Conservation (phyloP, 2,888 invertebrate species). For the Xanthorhoe designata region DNA sequence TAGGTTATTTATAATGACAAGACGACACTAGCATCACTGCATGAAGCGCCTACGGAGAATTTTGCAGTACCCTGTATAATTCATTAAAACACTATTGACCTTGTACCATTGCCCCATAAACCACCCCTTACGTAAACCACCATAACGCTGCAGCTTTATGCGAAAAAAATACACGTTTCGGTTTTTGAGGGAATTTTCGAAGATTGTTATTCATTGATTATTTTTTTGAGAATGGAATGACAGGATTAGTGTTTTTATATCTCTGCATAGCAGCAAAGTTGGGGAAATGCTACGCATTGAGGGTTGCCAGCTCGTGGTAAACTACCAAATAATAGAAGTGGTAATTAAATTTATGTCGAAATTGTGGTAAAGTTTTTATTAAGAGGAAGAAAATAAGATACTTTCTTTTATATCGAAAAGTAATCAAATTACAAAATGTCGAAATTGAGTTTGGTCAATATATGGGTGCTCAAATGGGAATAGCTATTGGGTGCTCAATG, state of each 20-base stretch:
- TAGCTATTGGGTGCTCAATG: too few species aligned
- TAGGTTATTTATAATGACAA: slow-evolving; percentile 13
- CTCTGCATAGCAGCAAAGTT: slow-evolving; percentile 77
- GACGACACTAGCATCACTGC: slow-evolving; percentile 9
- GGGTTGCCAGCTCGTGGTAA: slow-evolving; percentile 54
- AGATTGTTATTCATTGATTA: slow-evolving; percentile 18
- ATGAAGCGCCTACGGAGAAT: slow-evolving; percentile 18
- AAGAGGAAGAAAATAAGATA: background rate
- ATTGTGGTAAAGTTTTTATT: slow-evolving; percentile 12
- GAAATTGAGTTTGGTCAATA: too few species aligned
- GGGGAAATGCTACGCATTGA: slow-evolving; percentile 57
- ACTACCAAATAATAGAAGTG: slow-evolving; percentile 10
- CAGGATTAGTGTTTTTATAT: slow-evolving; percentile 48
- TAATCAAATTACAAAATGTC: too few species aligned
- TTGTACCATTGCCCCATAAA: slow-evolving; percentile 36
- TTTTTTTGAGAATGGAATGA: slow-evolving; percentile 33
- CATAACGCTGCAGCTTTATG: slow-evolving; percentile 6
- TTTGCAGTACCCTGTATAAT: slow-evolving; percentile 33
- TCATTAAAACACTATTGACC: slow-evolving; percentile 32
- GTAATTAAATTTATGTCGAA: slow-evolving; percentile 4
- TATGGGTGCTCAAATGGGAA: too few species aligned
- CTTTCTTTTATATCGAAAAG: too few species aligned
- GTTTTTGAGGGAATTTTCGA: slow-evolving; percentile 1
- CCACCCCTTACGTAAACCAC: slow-evolving; percentile 29
- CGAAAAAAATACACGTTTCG: background rate